Percentiles rank a stretch among this genome's conserved stretches.
Conservation (phyloP, 2,113 vertebrate genomes). For the Pseudopipra pipra region DNA sequence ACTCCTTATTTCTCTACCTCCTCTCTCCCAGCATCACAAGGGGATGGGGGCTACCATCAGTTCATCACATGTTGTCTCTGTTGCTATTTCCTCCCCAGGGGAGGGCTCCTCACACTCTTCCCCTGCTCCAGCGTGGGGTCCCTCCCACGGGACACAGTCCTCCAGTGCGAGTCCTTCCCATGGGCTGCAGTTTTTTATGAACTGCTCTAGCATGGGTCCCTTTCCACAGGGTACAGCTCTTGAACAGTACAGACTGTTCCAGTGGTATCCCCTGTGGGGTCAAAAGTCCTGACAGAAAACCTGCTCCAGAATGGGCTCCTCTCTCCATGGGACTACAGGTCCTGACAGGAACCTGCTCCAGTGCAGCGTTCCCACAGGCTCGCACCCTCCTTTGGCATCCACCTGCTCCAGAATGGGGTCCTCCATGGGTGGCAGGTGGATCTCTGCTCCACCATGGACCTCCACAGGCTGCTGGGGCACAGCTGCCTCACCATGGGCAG, state of each 20-base stretch:
- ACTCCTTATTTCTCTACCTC: neutral
- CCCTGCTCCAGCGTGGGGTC: neutral
- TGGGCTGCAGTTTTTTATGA: too few relatives aligned
- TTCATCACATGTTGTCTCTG: neutral
- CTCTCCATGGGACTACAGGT: neutral
- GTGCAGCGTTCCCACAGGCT: neutral
- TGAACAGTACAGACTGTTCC: neutral
- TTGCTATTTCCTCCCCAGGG: neutral
- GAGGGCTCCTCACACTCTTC: neutral
- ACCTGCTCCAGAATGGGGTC: neutral
- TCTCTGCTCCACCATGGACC: neutral
- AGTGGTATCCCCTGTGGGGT: accelerated
- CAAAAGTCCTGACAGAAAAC: neutral
- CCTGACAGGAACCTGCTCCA: neutral
- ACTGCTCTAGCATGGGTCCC: neutral
- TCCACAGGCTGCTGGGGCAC: neutral
- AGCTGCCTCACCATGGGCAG: neutral
- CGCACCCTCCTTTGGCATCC: neutral
- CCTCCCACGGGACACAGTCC: neutral
- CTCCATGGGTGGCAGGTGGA: neutral
- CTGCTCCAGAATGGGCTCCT: neutral
- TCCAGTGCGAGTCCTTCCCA: neutral
- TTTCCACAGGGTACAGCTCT: neutral
- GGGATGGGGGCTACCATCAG: neutral
- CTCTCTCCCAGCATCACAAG: neutral